Evolutionary conservation across 2,113 vertebrate species (phyloP).

Genomic region (Promerops cafer): DNA sequence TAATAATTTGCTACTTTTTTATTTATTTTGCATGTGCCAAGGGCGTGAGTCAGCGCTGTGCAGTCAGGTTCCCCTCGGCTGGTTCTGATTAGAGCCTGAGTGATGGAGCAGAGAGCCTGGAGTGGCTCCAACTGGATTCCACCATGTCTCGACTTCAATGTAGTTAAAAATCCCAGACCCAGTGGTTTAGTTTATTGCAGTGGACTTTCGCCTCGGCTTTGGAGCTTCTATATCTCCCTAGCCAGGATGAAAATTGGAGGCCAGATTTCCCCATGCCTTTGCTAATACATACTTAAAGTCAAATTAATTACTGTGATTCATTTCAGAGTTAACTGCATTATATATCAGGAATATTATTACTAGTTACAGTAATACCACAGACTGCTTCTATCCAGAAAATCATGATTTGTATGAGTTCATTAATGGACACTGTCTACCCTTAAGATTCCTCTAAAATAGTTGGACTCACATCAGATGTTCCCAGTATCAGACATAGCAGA

Average conservation of each 20-base stretch:
- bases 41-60: conserved; percentile 26
- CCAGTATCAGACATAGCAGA: not conserved
- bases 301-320: not conserved
- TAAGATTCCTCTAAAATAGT: not conserved
- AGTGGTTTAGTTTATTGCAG: not conserved
- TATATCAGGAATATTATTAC: not conserved
- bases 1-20: conserved; percentile 31
- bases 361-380: not conserved
- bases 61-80: not conserved
- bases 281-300: not conserved
- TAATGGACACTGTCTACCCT: not conserved
- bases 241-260: not conserved
- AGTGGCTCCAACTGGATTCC: conserved; percentile 25
- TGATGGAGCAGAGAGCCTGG: conserved; percentile 34
- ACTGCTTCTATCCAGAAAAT: not conserved
- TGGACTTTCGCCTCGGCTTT: not conserved
- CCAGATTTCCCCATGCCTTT: not conserved
- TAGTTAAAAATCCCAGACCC: conserved; percentile 18
- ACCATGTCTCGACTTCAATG: not conserved
- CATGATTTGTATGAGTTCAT: not conserved
- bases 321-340: not conserved
- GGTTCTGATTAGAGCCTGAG: conserved; percentile 5
- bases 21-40: not conserved
- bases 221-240: not conserved
- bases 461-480: not conserved